A percentile compares a stretch with the other conserved stretches of the same genome.
These are phyloP conservation scores for Chlamydotis undulata DNA, from an alignment of 2,113 vertebrate species.

Conservation along the genomic window DNA sequence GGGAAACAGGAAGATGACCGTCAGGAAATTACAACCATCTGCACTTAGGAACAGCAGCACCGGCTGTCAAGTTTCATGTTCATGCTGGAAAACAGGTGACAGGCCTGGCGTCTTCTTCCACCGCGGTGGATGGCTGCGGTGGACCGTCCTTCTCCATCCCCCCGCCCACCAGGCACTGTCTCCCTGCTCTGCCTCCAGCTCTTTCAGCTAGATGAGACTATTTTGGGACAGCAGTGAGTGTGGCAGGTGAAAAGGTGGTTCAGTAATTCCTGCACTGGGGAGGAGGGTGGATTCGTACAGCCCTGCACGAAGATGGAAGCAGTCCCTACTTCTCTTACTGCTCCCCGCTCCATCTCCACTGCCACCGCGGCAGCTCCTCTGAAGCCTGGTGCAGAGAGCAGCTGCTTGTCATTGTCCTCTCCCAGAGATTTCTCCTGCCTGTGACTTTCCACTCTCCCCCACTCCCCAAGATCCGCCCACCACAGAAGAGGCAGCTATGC, in stretches of 20 bases:
- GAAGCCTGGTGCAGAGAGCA: background rate
- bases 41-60: background rate
- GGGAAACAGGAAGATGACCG: background rate
- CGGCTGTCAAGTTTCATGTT: accelerated
- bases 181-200: background rate
- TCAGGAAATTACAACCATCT: constrained; percentile 16
- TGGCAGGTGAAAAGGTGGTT: background rate
- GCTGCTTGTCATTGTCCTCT: accelerated
- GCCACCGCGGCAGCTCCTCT: accelerated
- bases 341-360: background rate
- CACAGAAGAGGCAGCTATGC: background rate
- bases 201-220: background rate
- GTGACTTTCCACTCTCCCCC: background rate
- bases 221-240: background rate
- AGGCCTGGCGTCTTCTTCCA: background rate
- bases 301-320: background rate
- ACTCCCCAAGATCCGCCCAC: background rate
- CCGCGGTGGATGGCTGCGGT: accelerated
- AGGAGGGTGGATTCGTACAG: accelerated
- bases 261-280: background rate
- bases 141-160: background rate
- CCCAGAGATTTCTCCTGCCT: background rate
- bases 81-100: background rate
- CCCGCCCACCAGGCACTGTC: background rate
- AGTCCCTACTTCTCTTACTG: background rate